Evolutionary conservation across 1,140 invertebrate species (phyloP), one percentile per base, ranked within the genome.

Genomic region (Drosophila ercepeae): DNA sequence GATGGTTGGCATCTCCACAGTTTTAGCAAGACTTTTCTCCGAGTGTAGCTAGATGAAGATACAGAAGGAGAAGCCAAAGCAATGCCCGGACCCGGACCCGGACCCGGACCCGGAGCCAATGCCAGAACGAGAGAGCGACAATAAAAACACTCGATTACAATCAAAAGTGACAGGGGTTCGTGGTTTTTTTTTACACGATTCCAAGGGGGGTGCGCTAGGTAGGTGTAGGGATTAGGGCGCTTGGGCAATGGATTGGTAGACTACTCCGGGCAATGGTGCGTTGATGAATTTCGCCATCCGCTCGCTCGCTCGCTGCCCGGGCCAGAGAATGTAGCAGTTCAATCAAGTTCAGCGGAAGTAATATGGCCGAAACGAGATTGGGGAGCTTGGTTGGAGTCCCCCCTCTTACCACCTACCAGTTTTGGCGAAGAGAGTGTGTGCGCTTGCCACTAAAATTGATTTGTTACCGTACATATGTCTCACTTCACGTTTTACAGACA

Each of bases 61-160:
- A 55, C 29, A 16, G 18, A 32, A 23, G 45, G 46, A 44, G 36
- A 39, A 39, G 36, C 36, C 36, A 16, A 39, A 16, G 36, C 29
- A 11, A 32, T 32, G 29, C 41, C 34, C 44, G 21, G 57, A 39
- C 29, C n/a, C 44, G 34, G 42, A 45, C 29, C n/a, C 44, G 34
- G 42, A 45, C 34, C n/a, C 44, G 34, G 42, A 48, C 34, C 29
- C 46, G 25, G 57, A 34, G 36, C 13, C 41, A 42, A 32, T 34
- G 49, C 36, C 46, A 32, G 58, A 48, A 36, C 14, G 55, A 48
- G 44, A 48, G 19, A 50, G 70, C 54, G 58, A 74, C 54, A 61
- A 51, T 63, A 79, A 72, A 82, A 88, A 78, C 82, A 86, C 73
- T 86, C 77, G 82, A 88, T 86, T 86, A 86, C 82, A 86, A 86